phyloP scores from a whole-genome alignment of 2,113 vertebrate genomes.

The Ascaphus truei region DNA sequence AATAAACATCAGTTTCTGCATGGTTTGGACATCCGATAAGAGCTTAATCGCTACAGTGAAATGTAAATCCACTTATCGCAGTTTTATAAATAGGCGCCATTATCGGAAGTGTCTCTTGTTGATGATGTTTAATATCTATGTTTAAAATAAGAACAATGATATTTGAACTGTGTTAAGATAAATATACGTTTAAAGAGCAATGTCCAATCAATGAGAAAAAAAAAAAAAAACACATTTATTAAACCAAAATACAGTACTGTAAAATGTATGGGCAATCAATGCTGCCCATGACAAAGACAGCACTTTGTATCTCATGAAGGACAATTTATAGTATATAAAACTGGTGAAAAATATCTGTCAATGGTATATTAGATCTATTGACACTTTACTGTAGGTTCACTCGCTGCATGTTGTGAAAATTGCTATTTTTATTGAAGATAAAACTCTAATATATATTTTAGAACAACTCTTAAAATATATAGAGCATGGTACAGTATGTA shows the following conservation, averaged over 20 bases:
- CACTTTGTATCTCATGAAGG: background rate
- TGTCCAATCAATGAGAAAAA: constrained; percentile 19
- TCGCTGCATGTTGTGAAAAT: constrained; percentile 11
- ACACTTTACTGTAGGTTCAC: background rate
- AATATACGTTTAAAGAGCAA: constrained; percentile 29
- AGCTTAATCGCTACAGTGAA: too few relatives aligned
- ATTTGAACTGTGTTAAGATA: constrained; percentile 25
- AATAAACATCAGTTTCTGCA: too few relatives aligned
- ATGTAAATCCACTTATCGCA: background rate
- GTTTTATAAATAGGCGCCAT: background rate
- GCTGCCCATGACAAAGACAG: constrained; percentile 9
- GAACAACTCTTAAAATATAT: constrained; percentile 4
- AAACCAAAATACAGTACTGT: constrained; percentile 28
- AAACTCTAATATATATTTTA: constrained; percentile 32
- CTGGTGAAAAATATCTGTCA: background rate
- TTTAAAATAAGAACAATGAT: constrained; percentile 18
- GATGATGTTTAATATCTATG: background rate
- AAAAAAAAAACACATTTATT: constrained; percentile 18
- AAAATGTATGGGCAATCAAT: background rate
- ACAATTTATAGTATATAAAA: constrained; percentile 19
- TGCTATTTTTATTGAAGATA: constrained; percentile 33
- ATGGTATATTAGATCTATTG: background rate
- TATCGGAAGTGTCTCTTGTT: background rate
- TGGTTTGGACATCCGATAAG: too few relatives aligned
- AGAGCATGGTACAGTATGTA: background rate